Evolutionary conservation across 2,888 invertebrate genomes (phyloP), one percentile per base, ranked within the genome.

Genomic region (Trichogramma dendrolimi): DNA sequence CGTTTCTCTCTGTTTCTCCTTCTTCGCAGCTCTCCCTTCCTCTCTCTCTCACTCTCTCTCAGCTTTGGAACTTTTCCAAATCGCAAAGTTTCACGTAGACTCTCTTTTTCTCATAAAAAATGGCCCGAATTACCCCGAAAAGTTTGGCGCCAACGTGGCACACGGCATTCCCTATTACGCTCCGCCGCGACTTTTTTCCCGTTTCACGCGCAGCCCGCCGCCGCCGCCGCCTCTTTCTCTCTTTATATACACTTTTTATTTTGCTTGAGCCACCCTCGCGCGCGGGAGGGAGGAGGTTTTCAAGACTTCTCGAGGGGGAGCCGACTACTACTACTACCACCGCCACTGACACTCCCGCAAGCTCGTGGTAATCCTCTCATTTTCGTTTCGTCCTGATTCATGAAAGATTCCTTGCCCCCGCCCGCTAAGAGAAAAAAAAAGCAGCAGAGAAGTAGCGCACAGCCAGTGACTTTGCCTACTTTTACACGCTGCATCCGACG

Each of bases 311-410:
- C 54, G 27, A n/a, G 27, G 27, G 27, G 27, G 27, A 27, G 27
- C 27, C 27, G 27, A 27, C 27, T 27, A 27, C 27, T 27, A 27
- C 27, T 27, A 27, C 27, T 27, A 27, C 27, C 47, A 8, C 49
- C 38, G 55, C 27, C 54, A 52, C 55, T 11, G 40, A 51, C 51
- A 27, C 27, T 27, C 27, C 27, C 27, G 27, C 27, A 27, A 27
- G 27, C 27, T 27, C 27, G 27, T 41, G 57, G 64, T 63, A 63
- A 64, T 64, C 55, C 55, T 58, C 61, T 64, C 64, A 64, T 64
- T 61, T 64, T 61, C 64, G 55, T 64, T 51, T 56, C 58, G 52
- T 64, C 61, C 61, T 64, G 61, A 61, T 64, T 64, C 64, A 58
- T 58, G 64, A 64, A 64, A 61, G 64, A 64, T 64, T 63, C 56